Conservation (phyloP, 2,113 vertebrate genomes). For the Todiramphus saurophagus region DNA sequence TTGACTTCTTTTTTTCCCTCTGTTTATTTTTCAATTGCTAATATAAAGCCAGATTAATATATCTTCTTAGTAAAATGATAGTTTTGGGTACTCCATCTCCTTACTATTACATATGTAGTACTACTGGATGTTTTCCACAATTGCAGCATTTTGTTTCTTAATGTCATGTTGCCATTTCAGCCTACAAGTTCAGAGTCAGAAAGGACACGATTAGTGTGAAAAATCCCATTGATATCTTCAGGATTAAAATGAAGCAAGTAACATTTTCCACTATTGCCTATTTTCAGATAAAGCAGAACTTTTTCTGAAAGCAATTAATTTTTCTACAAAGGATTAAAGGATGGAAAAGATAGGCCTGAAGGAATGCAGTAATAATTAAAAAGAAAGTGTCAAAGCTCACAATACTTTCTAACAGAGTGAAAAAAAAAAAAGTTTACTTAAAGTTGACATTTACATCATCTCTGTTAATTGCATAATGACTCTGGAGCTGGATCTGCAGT, state of each 20-base stretch:
- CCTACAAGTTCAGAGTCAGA: background rate
- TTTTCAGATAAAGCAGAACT: background rate
- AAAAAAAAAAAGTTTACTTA: background rate
- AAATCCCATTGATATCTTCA: background rate
- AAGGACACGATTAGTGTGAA: background rate
- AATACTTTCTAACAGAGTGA: background rate
- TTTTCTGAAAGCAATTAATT: background rate
- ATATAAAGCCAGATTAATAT: background rate
- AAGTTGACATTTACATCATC: background rate
- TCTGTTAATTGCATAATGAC: background rate
- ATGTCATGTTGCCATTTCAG: background rate
- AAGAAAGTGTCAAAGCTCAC: background rate
- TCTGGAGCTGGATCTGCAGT: background rate
- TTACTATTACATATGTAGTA: background rate
- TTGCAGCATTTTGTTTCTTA: background rate
- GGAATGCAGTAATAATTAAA: background rate
- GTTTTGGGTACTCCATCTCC: background rate
- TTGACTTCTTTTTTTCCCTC: background rate
- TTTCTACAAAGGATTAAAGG: background rate
- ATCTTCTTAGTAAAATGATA: background rate
- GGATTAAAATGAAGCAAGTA: background rate
- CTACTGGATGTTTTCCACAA: background rate
- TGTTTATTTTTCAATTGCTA: background rate
- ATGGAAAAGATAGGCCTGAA: background rate
- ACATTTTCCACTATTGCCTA: background rate